A percentile compares a stretch with the other conserved stretches of the same genome.
Conservation (phyloP, 2,113 vertebrate genomes). For the Nothoprocta perdicaria region DNA sequence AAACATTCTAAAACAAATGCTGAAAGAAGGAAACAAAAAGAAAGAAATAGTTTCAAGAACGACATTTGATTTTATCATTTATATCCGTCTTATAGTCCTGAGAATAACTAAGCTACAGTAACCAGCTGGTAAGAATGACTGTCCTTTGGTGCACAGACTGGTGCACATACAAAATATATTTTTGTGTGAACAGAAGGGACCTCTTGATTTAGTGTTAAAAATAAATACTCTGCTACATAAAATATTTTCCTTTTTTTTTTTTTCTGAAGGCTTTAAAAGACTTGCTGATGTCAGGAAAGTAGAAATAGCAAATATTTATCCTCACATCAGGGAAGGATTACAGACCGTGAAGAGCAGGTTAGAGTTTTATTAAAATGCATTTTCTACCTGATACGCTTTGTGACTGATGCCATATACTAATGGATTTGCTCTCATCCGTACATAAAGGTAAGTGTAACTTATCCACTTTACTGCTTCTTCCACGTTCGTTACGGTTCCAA, state of each 20-base stretch:
- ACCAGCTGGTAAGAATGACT: not conserved
- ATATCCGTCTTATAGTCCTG: not conserved
- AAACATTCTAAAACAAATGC: not conserved
- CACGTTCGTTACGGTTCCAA: constrained; percentile 96
- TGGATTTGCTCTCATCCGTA: constrained; percentile 98
- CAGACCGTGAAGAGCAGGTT: constrained; percentile 52
- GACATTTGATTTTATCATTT: not conserved
- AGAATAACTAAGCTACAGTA: not conserved
- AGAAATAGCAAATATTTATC: constrained; percentile 80
- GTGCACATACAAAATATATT: not conserved
- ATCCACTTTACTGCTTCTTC: constrained; percentile 99
- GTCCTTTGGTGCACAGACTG: not conserved
- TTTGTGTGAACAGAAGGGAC: constrained; percentile 32
- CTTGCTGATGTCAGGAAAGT: constrained; percentile 70
- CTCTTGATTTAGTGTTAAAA: constrained; percentile 59
- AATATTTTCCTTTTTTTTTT: constrained; percentile 48
- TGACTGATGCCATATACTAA: constrained; percentile 96
- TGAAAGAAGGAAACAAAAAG: not conserved
- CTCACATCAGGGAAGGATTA: constrained; percentile 76
- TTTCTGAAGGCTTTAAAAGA: constrained; percentile 57
- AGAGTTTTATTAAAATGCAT: constrained; percentile 62
- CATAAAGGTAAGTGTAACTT: constrained; percentile 97
- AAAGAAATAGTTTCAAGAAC: not conserved
- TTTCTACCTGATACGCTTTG: constrained; percentile 92
- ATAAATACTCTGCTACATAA: constrained; percentile 21